Conservation (phyloP, 2,113 vertebrate species). For the Glaucidium brasilianum region DNA sequence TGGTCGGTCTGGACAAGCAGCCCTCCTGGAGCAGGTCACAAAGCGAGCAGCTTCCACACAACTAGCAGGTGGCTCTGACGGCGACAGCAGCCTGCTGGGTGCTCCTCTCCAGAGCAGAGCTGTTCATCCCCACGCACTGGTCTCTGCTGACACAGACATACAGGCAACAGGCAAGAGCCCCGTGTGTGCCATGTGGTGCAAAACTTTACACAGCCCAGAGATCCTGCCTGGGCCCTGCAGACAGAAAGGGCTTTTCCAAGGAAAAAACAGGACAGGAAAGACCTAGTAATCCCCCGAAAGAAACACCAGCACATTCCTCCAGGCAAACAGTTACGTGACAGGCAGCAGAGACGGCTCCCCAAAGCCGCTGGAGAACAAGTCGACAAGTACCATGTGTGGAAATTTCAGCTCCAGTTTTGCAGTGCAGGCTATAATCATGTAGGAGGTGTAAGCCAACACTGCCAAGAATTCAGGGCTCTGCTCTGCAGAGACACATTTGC, state of each 20-base stretch:
- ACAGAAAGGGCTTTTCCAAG: constrained; percentile 44
- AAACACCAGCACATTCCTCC: constrained; percentile 77
- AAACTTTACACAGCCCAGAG: constrained; percentile 23
- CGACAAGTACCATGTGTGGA: constrained; percentile 76
- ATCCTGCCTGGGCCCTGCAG: neutral
- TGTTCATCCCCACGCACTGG: fast-evolving
- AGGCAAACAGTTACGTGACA: constrained; percentile 76
- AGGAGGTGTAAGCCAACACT: neutral
- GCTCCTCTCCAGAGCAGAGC: neutral
- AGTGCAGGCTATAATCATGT: neutral
- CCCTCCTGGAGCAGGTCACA: neutral
- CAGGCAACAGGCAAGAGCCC: neutral
- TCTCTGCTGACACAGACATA: neutral
- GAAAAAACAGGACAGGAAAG: constrained; percentile 65
- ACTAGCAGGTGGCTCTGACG: neutral
- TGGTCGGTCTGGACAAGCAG: neutral
- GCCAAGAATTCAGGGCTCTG: neutral
- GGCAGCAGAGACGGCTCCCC: constrained; percentile 70
- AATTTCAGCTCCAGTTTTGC: constrained; percentile 4
- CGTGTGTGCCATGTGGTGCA: neutral
- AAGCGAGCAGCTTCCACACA: neutral
- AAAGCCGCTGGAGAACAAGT: constrained; percentile 28
- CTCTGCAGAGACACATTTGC: neutral
- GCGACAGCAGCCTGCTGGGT: neutral
- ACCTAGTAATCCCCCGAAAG: constrained; percentile 44